phyloP scores from a whole-genome alignment of 2,888 invertebrate genomes.

The Bembecia ichneumoniformis region DNA sequence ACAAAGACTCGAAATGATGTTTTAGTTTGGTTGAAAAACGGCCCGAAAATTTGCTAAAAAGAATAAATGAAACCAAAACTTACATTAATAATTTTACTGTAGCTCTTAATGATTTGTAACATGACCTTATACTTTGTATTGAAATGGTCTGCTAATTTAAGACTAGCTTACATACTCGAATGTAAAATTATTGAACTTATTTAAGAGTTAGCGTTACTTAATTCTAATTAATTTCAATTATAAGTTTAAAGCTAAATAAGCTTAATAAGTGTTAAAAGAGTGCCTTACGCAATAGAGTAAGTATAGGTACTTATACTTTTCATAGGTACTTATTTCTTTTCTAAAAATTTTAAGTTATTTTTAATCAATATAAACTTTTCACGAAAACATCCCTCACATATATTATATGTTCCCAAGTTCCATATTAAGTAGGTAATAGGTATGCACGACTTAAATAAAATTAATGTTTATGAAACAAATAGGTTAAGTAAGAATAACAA shows the following conservation, averaged over 20 bases:
- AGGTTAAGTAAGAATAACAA: slow-evolving; percentile 26
- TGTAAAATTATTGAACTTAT: slow-evolving; percentile 3
- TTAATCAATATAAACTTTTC: too few relatives aligned
- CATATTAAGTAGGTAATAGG: neutral
- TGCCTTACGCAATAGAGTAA: too few relatives aligned
- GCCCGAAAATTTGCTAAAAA: slow-evolving; percentile 15
- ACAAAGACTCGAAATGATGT: slow-evolving; percentile 52
- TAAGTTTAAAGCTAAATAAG: too few relatives aligned
- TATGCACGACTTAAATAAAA: slow-evolving; percentile 19
- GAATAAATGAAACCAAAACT: slow-evolving; percentile 45
- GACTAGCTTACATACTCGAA: slow-evolving; percentile 13
- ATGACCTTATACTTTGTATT: slow-evolving; percentile 8
- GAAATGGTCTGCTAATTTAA: slow-evolving; percentile 41
- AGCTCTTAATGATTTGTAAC: neutral
- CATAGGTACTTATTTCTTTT: too few relatives aligned
- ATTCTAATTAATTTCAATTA: too few relatives aligned
- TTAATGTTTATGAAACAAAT: too few relatives aligned
- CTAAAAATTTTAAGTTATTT: too few relatives aligned
- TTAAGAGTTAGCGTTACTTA: too few relatives aligned
- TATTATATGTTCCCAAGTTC: too few relatives aligned
- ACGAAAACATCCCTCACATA: too few relatives aligned
- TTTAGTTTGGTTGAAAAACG: slow-evolving; percentile 36
- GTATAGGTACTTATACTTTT: too few relatives aligned
- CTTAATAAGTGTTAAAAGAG: too few relatives aligned
- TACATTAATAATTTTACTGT: slow-evolving; percentile 25